Percentiles rank a stretch among this genome's conserved stretches.
Conservation (phyloP, 1,140 invertebrate species). For the Mesaphorura yosii region DNA sequence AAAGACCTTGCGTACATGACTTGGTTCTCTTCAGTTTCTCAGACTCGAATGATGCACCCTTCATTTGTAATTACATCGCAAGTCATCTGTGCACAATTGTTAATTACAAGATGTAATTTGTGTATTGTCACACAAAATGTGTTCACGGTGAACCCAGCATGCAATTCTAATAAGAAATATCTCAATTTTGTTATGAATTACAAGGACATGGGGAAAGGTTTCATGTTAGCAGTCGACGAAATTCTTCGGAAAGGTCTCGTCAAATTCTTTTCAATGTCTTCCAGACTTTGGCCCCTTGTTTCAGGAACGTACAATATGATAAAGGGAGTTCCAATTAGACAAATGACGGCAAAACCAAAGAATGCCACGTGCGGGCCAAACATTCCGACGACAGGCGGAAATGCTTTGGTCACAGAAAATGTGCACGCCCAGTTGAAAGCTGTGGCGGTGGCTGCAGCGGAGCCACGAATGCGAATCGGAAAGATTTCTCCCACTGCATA, state of each 20-base stretch:
- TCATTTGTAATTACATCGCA: too few species aligned
- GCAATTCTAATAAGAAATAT: neutral
- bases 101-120: neutral
- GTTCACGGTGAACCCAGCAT: neutral
- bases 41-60: too few species aligned
- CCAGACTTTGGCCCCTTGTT: conserved; percentile 46
- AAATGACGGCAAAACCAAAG: conserved; percentile 36
- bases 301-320: conserved; percentile 46
- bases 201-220: conserved; percentile 25
- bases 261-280: conserved; percentile 43
- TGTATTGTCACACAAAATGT: neutral
- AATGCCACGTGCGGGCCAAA: conserved; percentile 38
- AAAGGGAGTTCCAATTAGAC: conserved; percentile 40
- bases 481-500: conserved; percentile 59
- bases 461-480: conserved; percentile 17
- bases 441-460: conserved; percentile 18
- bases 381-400: conserved; percentile 38
- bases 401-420: conserved; percentile 44
- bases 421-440: conserved; percentile 33
- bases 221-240: conserved; percentile 28
- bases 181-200: conserved; percentile 11
- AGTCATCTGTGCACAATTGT: too few species aligned
- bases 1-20: too few species aligned
- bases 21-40: neutral
- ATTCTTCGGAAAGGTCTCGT: conserved; percentile 23